A percentile compares a stretch with the other conserved stretches of the same genome.
These are phyloP conservation scores for Corythoichthys haematopterus DNA, from an alignment of 2,113 vertebrate species.

Conservation along the genomic window DNA sequence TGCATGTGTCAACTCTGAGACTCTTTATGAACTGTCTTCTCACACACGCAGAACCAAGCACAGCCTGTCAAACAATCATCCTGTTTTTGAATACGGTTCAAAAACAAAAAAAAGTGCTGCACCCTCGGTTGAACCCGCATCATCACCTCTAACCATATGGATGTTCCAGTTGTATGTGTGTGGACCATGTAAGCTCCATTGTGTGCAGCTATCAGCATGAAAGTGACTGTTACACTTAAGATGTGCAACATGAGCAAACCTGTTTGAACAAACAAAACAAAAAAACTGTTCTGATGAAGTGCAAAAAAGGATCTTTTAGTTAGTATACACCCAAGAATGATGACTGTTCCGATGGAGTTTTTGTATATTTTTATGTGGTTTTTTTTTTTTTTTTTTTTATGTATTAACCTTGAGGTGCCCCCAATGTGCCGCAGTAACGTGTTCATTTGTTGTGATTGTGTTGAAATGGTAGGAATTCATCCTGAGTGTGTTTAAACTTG, in stretches of 20 bases:
- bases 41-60: background rate
- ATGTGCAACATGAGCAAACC: constrained; percentile 7
- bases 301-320: constrained; percentile 17
- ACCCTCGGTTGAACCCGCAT: background rate
- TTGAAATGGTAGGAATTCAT: constrained; percentile 37
- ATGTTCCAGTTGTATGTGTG: constrained; percentile 6
- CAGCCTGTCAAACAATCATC: background rate
- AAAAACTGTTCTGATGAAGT: constrained; percentile 8
- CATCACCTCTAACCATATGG: constrained; percentile 3
- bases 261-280: background rate
- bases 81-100: background rate
- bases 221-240: constrained; percentile 28
- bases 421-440: constrained; percentile 27
- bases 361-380: constrained; percentile 47
- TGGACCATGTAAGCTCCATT: constrained; percentile 13
- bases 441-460: constrained; percentile 10
- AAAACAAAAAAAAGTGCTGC: background rate
- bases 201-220: constrained; percentile 42
- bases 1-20: constrained; percentile 42
- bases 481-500: constrained; percentile 21
- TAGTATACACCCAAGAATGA: constrained; percentile 43
- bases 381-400: constrained; percentile 41
- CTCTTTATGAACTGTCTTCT: constrained; percentile 46
- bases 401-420: constrained; percentile 62
- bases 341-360: constrained; percentile 41